A percentile compares a stretch with the other conserved stretches of the same genome.
These are phyloP conservation scores for Watsonalla cultraria DNA, from an alignment of 2,888 invertebrate genomes.

Conservation along the genomic window DNA sequence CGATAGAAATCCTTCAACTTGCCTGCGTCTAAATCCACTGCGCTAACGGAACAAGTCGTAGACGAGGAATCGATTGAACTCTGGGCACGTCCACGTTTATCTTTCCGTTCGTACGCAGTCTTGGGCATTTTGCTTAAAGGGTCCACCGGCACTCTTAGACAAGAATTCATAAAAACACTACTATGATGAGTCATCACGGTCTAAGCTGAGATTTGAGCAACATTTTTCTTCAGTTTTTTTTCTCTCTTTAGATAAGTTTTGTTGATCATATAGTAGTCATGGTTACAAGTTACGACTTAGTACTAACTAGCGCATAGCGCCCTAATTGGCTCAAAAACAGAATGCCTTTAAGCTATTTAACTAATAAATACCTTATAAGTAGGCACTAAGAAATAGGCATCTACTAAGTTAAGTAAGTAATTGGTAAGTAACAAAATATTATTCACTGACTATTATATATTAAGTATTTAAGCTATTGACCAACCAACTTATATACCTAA, in stretches of 20 bases:
- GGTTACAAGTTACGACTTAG: conserved; percentile 3
- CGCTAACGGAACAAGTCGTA: conserved; percentile 42
- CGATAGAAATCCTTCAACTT: conserved; percentile 85
- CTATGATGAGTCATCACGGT: conserved; percentile 70
- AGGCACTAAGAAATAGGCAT: no score
- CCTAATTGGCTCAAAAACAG: no score
- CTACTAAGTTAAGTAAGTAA: no score
- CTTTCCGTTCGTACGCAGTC: conserved; percentile 82
- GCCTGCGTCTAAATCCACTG: conserved; percentile 66
- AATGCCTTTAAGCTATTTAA: no score
- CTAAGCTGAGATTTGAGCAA: conserved; percentile 6
- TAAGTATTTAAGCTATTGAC: no score
- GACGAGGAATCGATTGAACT: conserved; percentile 58
- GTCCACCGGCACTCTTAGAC: conserved; percentile 85
- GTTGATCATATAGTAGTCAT: conserved; percentile 22
- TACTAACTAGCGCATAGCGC: no score
- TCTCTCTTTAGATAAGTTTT: conserved; percentile 3
- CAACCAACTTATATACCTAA: no score
- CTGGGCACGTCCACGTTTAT: conserved; percentile 50
- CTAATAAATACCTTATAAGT: no score
- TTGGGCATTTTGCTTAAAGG: conserved; percentile 85
- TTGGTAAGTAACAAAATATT: no score
- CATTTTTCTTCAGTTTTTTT: not conserved
- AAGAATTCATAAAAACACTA: conserved; percentile 84
- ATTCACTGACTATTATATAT: no score